Base-by-base conservation (phyloP, 1,140 invertebrate species). In the Hermatobates lingyangjiaoensis region DNA sequence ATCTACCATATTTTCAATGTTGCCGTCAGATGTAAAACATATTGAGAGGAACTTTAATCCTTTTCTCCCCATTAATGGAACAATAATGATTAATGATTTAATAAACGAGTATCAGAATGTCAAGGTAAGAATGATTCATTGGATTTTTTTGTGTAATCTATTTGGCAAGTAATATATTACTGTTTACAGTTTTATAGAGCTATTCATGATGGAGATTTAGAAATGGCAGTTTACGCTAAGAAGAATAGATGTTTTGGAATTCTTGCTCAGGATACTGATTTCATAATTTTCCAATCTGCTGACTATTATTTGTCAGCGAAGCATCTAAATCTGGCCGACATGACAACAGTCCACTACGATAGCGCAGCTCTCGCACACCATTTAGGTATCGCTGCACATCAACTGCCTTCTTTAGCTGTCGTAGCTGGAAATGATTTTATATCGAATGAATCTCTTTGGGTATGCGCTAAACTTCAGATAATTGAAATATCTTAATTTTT, bases 221-320 rank as follows among this genome's bases (percentile, higher is more conserved):
- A 58, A 38, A 62, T 65, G 26, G 59, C 60, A 5, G 58, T 58
- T 21, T 65, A 59, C 57, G 64, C 63, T 20, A 56, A 55, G 44
- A 53, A 50, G 20, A 42, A 61, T 26, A 57, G 59, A 10, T 61
- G 59, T 25, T 63, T 64, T 56, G 64, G 56, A 1, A 64, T 65
- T 38, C 42, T 65, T 4, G 62, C 61, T 24, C 62, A 65, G 52
- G 64, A 65, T 45, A 57, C 62, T 4, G 64, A 65, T 49, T 65
- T 62, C 53, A 52, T 62, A 15, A 64, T 65, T 45, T 61, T 56
- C 42, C 57, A 61, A 38, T 60, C 59, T 1, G 58, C 61, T 24
- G 56, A 59, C 7, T 63, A 63, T 55, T 64, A 64, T 48, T 58
- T 65, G 18, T 63, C 62, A 21, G 52, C 60, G 10, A 57, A 56